phyloP scores from a whole-genome alignment of 2,113 vertebrate genomes.

The Oophaga pumilio region DNA sequence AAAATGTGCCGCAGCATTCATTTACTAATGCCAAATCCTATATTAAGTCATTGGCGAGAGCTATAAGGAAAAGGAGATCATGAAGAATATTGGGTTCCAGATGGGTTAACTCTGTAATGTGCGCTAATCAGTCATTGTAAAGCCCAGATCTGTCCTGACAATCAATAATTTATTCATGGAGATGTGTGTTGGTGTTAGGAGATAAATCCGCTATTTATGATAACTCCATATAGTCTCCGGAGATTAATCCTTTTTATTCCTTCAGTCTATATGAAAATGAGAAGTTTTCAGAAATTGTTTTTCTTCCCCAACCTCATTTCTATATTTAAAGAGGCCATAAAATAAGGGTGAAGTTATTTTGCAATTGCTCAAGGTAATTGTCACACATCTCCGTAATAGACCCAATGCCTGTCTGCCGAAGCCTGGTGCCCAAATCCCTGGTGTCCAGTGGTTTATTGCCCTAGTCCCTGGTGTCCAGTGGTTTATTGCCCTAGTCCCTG shows the following conservation, averaged over 20 bases:
- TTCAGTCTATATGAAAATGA: constrained; percentile 14
- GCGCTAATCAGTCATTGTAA: constrained; percentile 7
- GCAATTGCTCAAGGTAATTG: background rate
- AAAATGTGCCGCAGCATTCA: background rate
- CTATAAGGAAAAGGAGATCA: background rate
- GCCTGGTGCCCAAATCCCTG: background rate
- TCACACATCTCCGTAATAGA: background rate
- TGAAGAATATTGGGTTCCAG: background rate
- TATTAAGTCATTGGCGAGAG: background rate
- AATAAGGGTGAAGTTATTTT: background rate
- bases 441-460: background rate
- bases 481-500: background rate
- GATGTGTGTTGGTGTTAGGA: constrained; percentile 30
- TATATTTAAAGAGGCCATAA: background rate
- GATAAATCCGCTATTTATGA: constrained; percentile 51
- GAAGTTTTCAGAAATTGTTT: background rate
- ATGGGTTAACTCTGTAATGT: constrained; percentile 24
- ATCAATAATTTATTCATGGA: constrained; percentile 56
- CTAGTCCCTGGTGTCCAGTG: background rate
- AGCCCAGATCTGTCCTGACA: background rate
- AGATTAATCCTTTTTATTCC: constrained; percentile 45
- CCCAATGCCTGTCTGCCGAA: background rate
- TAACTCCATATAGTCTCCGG: constrained; percentile 34
- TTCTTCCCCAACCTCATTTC: background rate
- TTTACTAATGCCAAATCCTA: background rate